Percentiles rank a stretch among this genome's conserved stretches.
These are phyloP conservation scores for Petrolisthes manimaculis DNA, from an alignment of 2,888 invertebrate genomes.

Conservation along the genomic window DNA sequence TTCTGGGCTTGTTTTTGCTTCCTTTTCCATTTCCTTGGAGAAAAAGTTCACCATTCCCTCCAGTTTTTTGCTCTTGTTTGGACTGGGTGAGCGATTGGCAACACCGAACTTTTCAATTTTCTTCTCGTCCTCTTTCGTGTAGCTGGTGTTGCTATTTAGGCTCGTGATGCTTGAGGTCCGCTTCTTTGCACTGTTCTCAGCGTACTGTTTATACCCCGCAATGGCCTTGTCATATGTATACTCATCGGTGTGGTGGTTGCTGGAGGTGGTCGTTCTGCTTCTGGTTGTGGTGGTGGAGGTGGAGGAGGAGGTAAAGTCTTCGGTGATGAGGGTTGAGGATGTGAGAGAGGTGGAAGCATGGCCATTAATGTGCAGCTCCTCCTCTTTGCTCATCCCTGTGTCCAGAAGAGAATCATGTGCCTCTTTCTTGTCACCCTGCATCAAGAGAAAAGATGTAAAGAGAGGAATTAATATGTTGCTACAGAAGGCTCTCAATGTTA, in stretches of 20 bases:
- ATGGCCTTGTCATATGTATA: conserved; percentile 91
- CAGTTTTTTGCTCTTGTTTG: conserved; percentile 71
- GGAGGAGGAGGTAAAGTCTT: conserved; percentile 35
- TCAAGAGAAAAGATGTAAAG: too few relatives aligned
- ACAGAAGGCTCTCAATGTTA: too few relatives aligned
- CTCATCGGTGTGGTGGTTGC: conserved; percentile 71
- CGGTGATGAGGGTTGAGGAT: conserved; percentile 34
- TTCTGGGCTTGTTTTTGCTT: conserved; percentile 73
- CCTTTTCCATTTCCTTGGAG: conserved; percentile 73
- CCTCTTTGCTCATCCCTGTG: conserved; percentile 52
- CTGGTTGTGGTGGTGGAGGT: background rate
- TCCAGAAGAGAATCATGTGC: conserved; percentile 64
- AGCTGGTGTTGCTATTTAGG: conserved; percentile 54
- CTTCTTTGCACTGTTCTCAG: conserved; percentile 75
- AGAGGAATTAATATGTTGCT: too few relatives aligned
- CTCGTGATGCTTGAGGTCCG: conserved; percentile 59
- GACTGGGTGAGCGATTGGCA: conserved; percentile 40
- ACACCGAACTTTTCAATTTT: conserved; percentile 40
- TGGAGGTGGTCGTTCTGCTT: background rate
- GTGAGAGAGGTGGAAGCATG: conserved; percentile 41
- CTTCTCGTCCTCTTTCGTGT: conserved; percentile 41
- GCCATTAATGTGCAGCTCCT: conserved; percentile 52
- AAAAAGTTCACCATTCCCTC: conserved; percentile 77
- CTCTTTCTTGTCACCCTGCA: conserved; percentile 65
- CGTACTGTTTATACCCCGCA: conserved; percentile 82